A percentile compares a stretch with the other conserved stretches of the same genome.
These are phyloP conservation scores for Brachycybe producta DNA, from an alignment of 2,888 invertebrate species.

Conservation along the genomic window DNA sequence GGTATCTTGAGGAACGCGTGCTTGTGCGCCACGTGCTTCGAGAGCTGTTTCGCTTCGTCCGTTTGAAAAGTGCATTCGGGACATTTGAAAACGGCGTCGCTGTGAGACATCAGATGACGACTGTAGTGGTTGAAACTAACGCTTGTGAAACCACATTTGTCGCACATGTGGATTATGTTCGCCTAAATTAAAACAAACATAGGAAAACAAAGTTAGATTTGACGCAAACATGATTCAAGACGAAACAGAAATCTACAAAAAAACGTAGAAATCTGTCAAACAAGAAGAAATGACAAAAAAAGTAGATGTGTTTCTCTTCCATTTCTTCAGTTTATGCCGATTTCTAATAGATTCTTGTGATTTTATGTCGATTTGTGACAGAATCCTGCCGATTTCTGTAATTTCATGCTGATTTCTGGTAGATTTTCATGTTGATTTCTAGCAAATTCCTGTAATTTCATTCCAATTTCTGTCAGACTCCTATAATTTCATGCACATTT, in stretches of 20 bases:
- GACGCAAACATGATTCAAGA: no score
- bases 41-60: conserved; percentile 26
- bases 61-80: conserved; percentile 30
- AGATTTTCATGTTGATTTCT: no score
- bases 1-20: conserved; percentile 22
- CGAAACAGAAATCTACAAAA: no score
- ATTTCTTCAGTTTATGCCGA: no score
- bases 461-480: no score
- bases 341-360: no score
- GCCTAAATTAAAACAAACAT: conserved; percentile 7
- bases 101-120: conserved; percentile 33
- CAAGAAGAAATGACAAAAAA: conserved; percentile 1
- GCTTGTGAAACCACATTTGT: conserved; percentile 33
- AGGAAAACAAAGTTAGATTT: neutral
- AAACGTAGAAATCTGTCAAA: neutral
- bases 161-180: conserved; percentile 26
- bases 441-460: no score
- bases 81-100: conserved; percentile 26
- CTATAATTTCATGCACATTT: no score
- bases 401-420: no score
- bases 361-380: no score
- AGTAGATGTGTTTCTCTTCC: conserved; percentile 19
- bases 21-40: conserved; percentile 28
- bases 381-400: no score
- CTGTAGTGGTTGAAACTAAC: conserved; percentile 32